Evolutionary conservation across 53 echinoderm and acorn worm genomes (phyloP).

Genomic region (Echinometra lucunter): DNA sequence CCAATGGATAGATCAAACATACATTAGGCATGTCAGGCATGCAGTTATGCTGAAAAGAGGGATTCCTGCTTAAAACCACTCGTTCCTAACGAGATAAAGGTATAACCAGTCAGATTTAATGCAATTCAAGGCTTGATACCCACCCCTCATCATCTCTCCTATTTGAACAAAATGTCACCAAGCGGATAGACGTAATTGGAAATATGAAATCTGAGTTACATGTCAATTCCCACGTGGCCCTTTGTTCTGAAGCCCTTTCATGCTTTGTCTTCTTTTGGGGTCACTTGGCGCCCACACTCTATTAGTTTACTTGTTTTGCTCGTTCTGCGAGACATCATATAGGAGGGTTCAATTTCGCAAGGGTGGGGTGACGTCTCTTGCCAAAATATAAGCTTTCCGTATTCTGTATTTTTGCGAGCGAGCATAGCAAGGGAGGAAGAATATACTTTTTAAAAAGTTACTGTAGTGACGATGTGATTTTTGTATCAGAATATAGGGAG

Average conservation of each 20-base stretch:
- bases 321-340: background rate
- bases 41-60: background rate
- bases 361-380: too few relatives aligned
- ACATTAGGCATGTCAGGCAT: background rate
- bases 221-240: slow-evolving; percentile 10
- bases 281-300: background rate
- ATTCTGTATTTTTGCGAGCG: background rate
- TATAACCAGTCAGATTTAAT: background rate
- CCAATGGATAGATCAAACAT: background rate
- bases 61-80: background rate
- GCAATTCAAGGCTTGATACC: slow-evolving; percentile 32
- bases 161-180: slow-evolving; percentile 31
- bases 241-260: background rate
- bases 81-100: background rate
- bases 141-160: background rate
- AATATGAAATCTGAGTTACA: slow-evolving; percentile 16
- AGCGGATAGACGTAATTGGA: slow-evolving; percentile 35
- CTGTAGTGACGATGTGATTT: too few relatives aligned
- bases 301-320: background rate
- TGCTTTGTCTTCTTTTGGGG: background rate
- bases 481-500: too few relatives aligned
- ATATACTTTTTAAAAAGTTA: too few relatives aligned
- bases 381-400: too few relatives aligned
- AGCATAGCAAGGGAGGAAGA: too few relatives aligned
- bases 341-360: too few relatives aligned